Percentiles rank a stretch among this genome's conserved stretches.
phyloP scores from a whole-genome alignment of 2,113 vertebrate species.

The Hyperopisus bebe region DNA sequence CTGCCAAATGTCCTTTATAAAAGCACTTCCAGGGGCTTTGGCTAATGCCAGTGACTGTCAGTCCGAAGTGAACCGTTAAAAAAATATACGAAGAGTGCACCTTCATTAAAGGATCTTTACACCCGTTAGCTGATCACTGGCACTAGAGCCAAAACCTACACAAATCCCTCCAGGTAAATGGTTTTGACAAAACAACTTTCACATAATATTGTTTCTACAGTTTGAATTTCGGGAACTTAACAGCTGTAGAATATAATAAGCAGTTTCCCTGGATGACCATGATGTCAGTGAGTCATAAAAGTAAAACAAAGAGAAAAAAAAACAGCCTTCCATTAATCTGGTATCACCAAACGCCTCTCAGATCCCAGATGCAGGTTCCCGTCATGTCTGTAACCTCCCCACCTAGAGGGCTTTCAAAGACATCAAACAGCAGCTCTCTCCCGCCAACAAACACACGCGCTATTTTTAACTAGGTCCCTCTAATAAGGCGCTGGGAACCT shows the following conservation, averaged over 20 bases:
- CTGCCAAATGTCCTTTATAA: conserved; percentile 34
- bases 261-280: neutral
- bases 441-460: conserved; percentile 63
- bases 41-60: neutral
- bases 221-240: neutral
- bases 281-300: conserved; percentile 28
- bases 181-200: neutral
- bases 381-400: conserved; percentile 37
- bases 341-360: conserved; percentile 34
- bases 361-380: conserved; percentile 53
- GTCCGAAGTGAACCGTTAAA: neutral
- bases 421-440: conserved; percentile 67
- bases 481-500: conserved; percentile 72
- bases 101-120: neutral
- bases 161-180: neutral
- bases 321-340: conserved; percentile 53
- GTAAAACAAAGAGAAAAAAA: conserved; percentile 39
- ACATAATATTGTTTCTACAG: neutral
- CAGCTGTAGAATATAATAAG: neutral
- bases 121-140: neutral
- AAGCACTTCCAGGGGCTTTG: neutral
- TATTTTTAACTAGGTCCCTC: conserved; percentile 73
- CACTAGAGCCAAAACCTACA: neutral
- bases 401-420: conserved; percentile 43
- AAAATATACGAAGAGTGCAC: neutral